phyloP scores from a whole-genome alignment of 2,113 vertebrate species.

The Nicator chloris region DNA sequence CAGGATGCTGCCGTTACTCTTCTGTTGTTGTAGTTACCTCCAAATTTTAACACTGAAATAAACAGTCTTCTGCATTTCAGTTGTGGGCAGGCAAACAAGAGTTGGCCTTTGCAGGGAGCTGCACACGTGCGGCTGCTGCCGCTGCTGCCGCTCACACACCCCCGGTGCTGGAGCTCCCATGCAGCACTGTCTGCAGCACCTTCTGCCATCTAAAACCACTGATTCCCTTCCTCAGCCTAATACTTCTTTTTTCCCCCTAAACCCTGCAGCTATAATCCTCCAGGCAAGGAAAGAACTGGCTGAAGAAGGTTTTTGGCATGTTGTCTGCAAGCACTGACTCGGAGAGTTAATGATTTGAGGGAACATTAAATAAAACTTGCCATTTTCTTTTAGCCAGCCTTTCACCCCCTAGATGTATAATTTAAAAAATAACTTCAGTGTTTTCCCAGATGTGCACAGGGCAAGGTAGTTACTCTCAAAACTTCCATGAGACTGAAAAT shows the following conservation, averaged over 20 bases:
- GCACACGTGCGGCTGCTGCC: background rate
- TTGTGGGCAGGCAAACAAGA: background rate
- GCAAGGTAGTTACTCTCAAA: background rate
- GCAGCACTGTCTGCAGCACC: rapidly evolving
- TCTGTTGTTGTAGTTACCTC: background rate
- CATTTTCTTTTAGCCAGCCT: background rate
- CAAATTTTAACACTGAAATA: background rate
- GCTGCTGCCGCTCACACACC: background rate
- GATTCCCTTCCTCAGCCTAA: background rate
- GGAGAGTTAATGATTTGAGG: background rate
- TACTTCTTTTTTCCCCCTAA: background rate
- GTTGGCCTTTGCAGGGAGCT: background rate
- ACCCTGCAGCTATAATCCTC: background rate
- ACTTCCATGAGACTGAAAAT: background rate
- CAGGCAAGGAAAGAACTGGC: background rate
- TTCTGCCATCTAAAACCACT: background rate
- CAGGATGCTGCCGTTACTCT: background rate
- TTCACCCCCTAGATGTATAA: background rate
- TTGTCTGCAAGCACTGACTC: background rate
- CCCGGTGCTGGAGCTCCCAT: background rate
- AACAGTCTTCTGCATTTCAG: background rate
- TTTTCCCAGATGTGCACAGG: background rate
- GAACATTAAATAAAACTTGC: background rate
- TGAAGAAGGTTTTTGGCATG: background rate
- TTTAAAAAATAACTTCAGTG: background rate